Evolutionary conservation across 2,113 vertebrate species (phyloP).

Genomic region (Corythornis cristatus): DNA sequence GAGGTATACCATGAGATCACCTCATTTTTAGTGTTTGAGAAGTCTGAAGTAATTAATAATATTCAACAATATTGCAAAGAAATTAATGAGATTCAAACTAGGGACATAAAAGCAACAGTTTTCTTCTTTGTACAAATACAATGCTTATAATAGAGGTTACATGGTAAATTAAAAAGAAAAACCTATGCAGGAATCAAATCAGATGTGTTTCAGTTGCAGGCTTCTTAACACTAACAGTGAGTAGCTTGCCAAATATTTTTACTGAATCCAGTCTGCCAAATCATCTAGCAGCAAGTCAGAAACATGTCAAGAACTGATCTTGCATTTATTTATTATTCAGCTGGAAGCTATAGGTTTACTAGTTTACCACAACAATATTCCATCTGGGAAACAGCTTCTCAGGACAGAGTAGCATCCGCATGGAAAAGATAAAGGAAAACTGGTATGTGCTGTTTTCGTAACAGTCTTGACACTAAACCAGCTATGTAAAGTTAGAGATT

Average conservation of each 20-base stretch:
- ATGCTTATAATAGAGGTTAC: background rate
- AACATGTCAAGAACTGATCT: background rate
- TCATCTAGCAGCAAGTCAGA: background rate
- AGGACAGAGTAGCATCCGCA: background rate
- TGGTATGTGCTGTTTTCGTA: background rate
- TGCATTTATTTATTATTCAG: constrained; percentile 8
- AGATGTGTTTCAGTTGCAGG: background rate
- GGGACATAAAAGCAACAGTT: background rate
- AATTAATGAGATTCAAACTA: background rate
- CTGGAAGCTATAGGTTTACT: constrained; percentile 16
- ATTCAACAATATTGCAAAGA: background rate
- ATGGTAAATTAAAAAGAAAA: background rate
- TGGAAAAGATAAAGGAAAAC: background rate
- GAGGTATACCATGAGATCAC: too few species aligned
- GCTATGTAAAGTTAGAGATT: background rate
- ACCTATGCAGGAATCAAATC: background rate
- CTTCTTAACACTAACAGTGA: background rate
- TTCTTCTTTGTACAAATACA: background rate
- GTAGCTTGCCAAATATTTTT: constrained; percentile 22
- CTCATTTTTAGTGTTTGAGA: background rate
- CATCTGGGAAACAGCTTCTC: background rate
- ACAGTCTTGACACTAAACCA: background rate
- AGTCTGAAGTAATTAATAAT: background rate
- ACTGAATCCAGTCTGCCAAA: background rate
- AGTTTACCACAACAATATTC: background rate